Conservation (phyloP, 2,797 vertebrate genomes). For the Australoheros facetus region DNA sequence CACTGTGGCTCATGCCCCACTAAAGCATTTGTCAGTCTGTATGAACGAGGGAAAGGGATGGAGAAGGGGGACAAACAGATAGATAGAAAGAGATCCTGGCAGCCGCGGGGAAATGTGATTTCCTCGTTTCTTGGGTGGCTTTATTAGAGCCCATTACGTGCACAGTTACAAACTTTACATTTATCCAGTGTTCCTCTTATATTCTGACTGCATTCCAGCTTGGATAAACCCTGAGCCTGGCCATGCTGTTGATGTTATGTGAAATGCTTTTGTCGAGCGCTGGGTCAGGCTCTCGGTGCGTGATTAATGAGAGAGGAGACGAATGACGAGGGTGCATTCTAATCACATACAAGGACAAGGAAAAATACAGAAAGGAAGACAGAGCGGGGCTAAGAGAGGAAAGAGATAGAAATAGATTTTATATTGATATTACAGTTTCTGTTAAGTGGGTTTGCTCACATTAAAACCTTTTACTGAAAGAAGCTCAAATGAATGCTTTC, state of each 20-base stretch:
- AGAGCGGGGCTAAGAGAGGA: slow-evolving; percentile 1
- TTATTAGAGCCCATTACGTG: slow-evolving; percentile 61
- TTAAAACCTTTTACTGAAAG: slow-evolving; percentile 34
- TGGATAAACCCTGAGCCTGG: slow-evolving; percentile 21
- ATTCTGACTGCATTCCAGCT: slow-evolving; percentile 21
- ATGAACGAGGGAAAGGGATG: slow-evolving; percentile 18
- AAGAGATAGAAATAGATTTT: slow-evolving; percentile 12
- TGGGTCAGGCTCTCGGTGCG: slow-evolving; percentile 63
- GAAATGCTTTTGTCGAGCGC: slow-evolving; percentile 44
- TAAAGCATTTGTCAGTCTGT: slow-evolving; percentile 57
- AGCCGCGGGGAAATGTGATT: slow-evolving; percentile 49
- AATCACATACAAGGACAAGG: slow-evolving; percentile 77
- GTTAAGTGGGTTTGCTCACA: background rate
- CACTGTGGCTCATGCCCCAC: slow-evolving; percentile 60
- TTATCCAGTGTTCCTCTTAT: slow-evolving; percentile 36
- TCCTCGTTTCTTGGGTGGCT: slow-evolving; percentile 52
- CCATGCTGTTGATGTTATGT: slow-evolving; percentile 8
- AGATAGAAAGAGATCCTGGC: slow-evolving; percentile 39
- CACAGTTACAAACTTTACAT: slow-evolving; percentile 54
- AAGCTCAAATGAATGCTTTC: slow-evolving; percentile 6
- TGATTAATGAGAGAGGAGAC: slow-evolving; percentile 80
- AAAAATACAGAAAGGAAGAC: slow-evolving; percentile 37
- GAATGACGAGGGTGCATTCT: slow-evolving; percentile 68
- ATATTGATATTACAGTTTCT: slow-evolving; percentile 33
- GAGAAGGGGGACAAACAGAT: slow-evolving; percentile 7